Conservation (phyloP, 2,888 invertebrate genomes). For the Limenitis arthemis region DNA sequence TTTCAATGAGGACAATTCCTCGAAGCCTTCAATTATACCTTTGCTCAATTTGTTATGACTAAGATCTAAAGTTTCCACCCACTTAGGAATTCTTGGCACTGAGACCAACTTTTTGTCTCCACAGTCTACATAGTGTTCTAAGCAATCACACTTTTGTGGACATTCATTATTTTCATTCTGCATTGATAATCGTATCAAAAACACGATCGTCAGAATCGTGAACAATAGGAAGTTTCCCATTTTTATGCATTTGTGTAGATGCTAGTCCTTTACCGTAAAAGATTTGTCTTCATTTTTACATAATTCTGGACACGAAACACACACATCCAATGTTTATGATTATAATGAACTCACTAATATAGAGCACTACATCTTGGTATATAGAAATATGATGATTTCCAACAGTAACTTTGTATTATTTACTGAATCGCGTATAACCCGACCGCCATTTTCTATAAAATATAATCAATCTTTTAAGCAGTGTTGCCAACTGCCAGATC, state of each 20-base stretch:
- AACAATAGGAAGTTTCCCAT: conserved; percentile 65
- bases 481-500: not conserved
- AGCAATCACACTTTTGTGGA: conserved; percentile 79
- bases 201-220: conserved; percentile 50
- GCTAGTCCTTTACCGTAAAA: conserved; percentile 45
- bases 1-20: conserved; percentile 46
- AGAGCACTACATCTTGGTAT: conserved; percentile 44
- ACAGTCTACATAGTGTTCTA: conserved; percentile 83
- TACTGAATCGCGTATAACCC: conserved; percentile 44
- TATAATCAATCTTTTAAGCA: conserved; percentile 13
- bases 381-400: conserved; percentile 29
- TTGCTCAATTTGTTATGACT: conserved; percentile 61
- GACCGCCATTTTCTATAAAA: conserved; percentile 57
- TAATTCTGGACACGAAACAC: conserved; percentile 41
- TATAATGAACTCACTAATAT: conserved; percentile 39
- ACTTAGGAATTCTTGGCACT: conserved; percentile 82
- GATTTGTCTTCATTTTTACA: conserved; percentile 52
- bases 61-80: conserved; percentile 83
- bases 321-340: conserved; percentile 34
- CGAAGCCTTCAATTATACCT: conserved; percentile 49
- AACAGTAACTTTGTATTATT: conserved; percentile 47
- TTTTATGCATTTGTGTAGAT: conserved; percentile 60
- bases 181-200: conserved; percentile 41
- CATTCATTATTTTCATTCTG: conserved; percentile 68
- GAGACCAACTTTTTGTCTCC: conserved; percentile 77